Conservation (phyloP, 2,113 vertebrate genomes). For the Capreolus pygargus region DNA sequence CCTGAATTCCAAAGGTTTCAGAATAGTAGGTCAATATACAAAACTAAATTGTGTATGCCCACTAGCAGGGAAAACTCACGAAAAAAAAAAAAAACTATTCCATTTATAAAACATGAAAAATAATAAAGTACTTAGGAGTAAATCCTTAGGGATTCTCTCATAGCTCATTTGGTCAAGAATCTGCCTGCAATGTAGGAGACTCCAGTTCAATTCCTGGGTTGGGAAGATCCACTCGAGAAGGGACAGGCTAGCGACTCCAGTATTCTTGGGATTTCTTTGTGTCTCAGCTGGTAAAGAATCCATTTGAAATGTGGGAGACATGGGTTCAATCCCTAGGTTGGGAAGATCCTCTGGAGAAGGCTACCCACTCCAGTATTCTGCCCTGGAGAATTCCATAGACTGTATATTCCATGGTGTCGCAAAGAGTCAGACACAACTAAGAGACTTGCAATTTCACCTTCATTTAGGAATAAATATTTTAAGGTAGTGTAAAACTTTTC, state of each 20-base stretch:
- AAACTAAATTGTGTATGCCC: background rate
- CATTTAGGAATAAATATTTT: background rate
- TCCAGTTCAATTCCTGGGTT: background rate
- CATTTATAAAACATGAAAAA: background rate
- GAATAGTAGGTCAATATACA: background rate
- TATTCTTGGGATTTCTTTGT: background rate
- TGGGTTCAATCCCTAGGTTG: background rate
- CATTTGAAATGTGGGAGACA: background rate
- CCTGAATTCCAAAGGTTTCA: background rate
- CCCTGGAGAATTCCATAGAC: background rate
- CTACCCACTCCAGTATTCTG: background rate
- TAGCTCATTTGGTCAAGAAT: background rate
- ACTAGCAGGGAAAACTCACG: background rate
- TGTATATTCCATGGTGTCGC: background rate
- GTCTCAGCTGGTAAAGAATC: background rate
- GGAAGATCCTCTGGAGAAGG: background rate
- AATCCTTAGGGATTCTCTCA: background rate
- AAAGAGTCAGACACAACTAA: background rate
- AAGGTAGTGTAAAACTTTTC: background rate
- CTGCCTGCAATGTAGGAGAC: background rate
- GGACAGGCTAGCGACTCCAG: background rate
- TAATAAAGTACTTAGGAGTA: background rate
- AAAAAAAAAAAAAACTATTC: background rate
- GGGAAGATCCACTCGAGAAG: background rate
- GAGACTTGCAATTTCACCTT: background rate